Evolutionary conservation across 2,797 vertebrate genomes (phyloP), one percentile per base, ranked within the genome.

Genomic region (Diceros bicornis): DNA sequence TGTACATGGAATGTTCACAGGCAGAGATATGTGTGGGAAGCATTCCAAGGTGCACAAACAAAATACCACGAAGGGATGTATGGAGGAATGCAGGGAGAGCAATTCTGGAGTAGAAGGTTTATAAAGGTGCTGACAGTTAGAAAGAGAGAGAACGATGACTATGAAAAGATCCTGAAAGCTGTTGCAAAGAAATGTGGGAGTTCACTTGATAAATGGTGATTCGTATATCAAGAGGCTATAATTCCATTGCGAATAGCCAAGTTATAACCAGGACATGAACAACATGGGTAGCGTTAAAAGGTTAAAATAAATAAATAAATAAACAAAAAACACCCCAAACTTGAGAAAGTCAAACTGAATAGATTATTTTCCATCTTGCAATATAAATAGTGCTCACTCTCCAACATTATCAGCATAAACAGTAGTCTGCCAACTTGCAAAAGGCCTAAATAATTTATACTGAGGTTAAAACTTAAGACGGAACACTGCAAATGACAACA

Each of bases 331-430:
- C 14, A 41, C 25, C 6, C 57, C 55, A 23, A 91, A 92, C 37
- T 57, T 64, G 5, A 81, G 64, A 62, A 84, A 79, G 61, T n/a
- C 74, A 90, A 69, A 92, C 34, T 84, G 13, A 78, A 86, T 41
- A 91, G 71, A 37, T 55, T 89, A 47, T 69, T 85, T 89, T 81
- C 50, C 32, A 92, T 55, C 55, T 59, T 93, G 87, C 17, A 75
- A 61, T 25, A 94, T 4, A 72, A 29, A 41, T 1, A 88, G 44
- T 82, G 44, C 21, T 88, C 57, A 88, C n/a, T 52, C n/a, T 52
- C 29, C 32, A 84, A 32, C 23, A 83, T 23, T 34, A 20, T 37
- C 34, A 96, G 17, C 32, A 7, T 44, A 37, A 91, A 85, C 21
- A 90, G 18, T 12, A 50, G 27, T 41, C 4, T 6, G 21, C 55